These are phyloP conservation scores for Rallus crepitans DNA, from an alignment of 2,797 vertebrate genomes.

Conservation along the genomic window DNA sequence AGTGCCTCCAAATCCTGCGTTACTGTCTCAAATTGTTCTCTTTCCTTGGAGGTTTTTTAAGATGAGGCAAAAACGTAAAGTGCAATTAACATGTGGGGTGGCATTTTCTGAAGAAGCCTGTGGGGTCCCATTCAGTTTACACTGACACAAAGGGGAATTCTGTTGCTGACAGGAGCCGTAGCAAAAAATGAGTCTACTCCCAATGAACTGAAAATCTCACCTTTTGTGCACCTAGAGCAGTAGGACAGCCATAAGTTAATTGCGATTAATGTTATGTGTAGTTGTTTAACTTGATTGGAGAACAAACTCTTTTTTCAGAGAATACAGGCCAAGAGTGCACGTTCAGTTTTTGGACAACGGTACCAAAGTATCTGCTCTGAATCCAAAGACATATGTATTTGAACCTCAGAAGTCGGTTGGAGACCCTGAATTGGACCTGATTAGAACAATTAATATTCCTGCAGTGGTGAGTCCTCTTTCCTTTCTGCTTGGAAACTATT, in stretches of 20 bases:
- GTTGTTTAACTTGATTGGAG: not conserved
- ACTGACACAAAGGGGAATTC: not conserved
- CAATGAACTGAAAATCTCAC: not conserved
- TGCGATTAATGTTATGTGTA: not conserved
- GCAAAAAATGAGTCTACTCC: not conserved
- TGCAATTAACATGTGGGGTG: not conserved
- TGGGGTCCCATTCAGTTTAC: not conserved
- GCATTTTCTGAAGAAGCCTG: not conserved
- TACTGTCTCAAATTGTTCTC: not conserved
- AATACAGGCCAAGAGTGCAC: constrained; percentile 88
- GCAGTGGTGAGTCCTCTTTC: constrained; percentile 84
- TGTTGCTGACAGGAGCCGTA: not conserved
- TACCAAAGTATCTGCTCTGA: constrained; percentile 89
- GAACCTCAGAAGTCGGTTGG: constrained; percentile 88
- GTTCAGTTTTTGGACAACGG: constrained; percentile 89
- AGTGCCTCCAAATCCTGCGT: not conserved
- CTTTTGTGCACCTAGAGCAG: not conserved
- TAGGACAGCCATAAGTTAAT: not conserved
- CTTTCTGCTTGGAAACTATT: not conserved
- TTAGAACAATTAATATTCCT: constrained; percentile 93
- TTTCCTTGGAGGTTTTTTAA: not conserved
- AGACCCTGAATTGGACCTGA: constrained; percentile 85
- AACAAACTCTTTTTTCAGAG: constrained; percentile 79
- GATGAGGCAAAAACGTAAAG: not conserved
- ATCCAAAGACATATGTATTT: constrained; percentile 91